Base-by-base conservation (phyloP, 2,113 vertebrate species). In the Zosterops hypoxanthus region DNA sequence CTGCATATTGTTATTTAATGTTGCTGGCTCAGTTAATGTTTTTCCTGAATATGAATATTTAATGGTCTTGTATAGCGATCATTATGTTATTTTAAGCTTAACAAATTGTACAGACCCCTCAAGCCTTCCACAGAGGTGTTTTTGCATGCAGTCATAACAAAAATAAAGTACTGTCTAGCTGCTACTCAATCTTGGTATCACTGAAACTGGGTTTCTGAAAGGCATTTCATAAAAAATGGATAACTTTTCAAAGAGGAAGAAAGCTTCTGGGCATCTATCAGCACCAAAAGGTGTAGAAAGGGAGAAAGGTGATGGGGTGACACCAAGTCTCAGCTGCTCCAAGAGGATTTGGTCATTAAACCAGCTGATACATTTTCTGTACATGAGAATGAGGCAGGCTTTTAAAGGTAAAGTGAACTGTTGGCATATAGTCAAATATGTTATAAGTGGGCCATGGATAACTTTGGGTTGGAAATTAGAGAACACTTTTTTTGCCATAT, bases 1-100 rank as follows among this genome's bases (percentile, higher is more conserved):
- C 69, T 86, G 47, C 57, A 73, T 69, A 83, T 93, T 70, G 90
- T 95, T 97, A 94, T 96, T 97, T 97, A 94, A 95, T 92, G 49
- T 78, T 87, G 39, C 81, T 95, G 85, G 50, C 78, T 95, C 68
- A 72, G 84, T 88, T 95, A 97, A 93, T 95, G 72, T 66, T 76
- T 90, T 96, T 90, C 68, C 71, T 82, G 71, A 64, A 81, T 88
- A 84, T 84, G 66, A 95, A 92, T 96, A 86, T 93, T 96, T 96
- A 95, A 96, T 87, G 17, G 63, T 76, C 70, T 71, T 76, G 26
- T 80, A 52, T 71, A 60, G 65, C 36, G 53, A 89, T 81, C 29
- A 66, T 96, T 91, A 72, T 70, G 36, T 66, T 91, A 69, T 87
- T 96, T 95, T 95, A 96, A 92, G 22, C 78, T 83, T 87, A 94